Percentiles rank a stretch among this genome's conserved stretches.
phyloP scores from a whole-genome alignment of 1,140 invertebrate species.

The Drosophila melanogaster region Release_6_plus_ISO1_MT NT_037436.4:15757501-15758000 shows the following conservation, averaged over 20 bases:
- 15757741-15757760: constrained; percentile 61
- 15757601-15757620: constrained; percentile 7
- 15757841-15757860: constrained; percentile 74
- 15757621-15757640: constrained; percentile 41
- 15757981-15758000: constrained; percentile 74
- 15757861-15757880: constrained; percentile 43
- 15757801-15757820: constrained; percentile 29
- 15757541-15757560: constrained; percentile 40
- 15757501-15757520: constrained; percentile 32
- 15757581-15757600: constrained; percentile 18
- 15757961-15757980: constrained; percentile 79
- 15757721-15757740: constrained; percentile 70
- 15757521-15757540: constrained; percentile 30
- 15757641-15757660: constrained; percentile 1
- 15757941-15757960: constrained; percentile 65
- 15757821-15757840: constrained; percentile 55
- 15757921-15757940: constrained; percentile 5
- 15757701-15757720: constrained; percentile 55
- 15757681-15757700: constrained; percentile 25
- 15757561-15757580: constrained; percentile 60
- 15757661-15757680: constrained; percentile 47
- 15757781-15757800: constrained; percentile 40
- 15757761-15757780: constrained; percentile 54
- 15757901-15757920: constrained; percentile 47
- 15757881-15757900: constrained; percentile 76